Conservation (phyloP, 2,888 invertebrate genomes). For the Leptinotarsa peninsularis region DNA sequence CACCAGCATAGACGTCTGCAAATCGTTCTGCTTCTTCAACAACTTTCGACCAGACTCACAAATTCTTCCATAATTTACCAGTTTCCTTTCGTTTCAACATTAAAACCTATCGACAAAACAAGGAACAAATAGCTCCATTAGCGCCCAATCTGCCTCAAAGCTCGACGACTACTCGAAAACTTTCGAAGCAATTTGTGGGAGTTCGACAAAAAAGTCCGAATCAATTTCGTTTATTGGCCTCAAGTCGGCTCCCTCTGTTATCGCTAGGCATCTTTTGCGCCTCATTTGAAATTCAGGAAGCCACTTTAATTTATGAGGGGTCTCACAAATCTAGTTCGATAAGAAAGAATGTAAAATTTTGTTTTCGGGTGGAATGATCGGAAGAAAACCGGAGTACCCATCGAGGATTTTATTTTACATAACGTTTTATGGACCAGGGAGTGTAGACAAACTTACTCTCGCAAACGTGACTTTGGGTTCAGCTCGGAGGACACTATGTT, state of each 20-base stretch:
- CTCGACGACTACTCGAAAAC: slow-evolving; percentile 51
- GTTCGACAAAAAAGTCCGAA: slow-evolving; percentile 55
- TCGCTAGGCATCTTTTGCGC: slow-evolving; percentile 51
- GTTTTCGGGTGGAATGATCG: slow-evolving; percentile 14
- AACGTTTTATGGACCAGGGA: background rate
- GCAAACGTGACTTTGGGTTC: too few relatives aligned
- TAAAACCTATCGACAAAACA: slow-evolving; percentile 33
- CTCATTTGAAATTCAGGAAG: slow-evolving; percentile 57
- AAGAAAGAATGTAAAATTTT: slow-evolving; percentile 16
- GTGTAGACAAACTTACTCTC: background rate
- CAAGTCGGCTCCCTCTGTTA: slow-evolving; percentile 50
- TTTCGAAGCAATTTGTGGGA: slow-evolving; percentile 54
- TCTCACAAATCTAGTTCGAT: slow-evolving; percentile 41
- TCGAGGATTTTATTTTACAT: background rate
- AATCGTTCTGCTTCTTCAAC: background rate
- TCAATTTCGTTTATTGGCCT: slow-evolving; percentile 58
- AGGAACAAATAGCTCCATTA: slow-evolving; percentile 56
- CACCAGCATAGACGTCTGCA: background rate
- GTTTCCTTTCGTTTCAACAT: slow-evolving; percentile 17
- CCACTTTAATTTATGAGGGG: slow-evolving; percentile 54
- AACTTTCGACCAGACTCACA: background rate
- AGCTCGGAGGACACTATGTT: too few relatives aligned
- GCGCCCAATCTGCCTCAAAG: slow-evolving; percentile 53
- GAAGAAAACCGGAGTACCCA: background rate
- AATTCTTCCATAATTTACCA: slow-evolving; percentile 19